Evolutionary conservation across 2,797 vertebrate genomes (phyloP).

Genomic region (Peromyscus melanophrys): DNA sequence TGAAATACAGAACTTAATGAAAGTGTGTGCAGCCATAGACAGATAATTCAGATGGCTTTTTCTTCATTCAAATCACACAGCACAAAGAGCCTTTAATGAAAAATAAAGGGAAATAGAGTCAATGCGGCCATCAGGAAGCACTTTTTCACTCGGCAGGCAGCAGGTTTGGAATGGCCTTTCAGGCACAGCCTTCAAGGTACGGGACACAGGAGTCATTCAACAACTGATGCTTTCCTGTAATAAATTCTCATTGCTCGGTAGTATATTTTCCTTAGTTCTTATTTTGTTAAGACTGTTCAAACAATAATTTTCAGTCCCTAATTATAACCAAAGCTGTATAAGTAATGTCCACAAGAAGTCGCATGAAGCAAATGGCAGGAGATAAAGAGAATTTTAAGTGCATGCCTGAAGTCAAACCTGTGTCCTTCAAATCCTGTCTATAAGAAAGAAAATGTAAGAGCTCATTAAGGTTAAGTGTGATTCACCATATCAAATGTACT

Average conservation of each 20-base stretch:
- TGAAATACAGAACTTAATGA: not conserved
- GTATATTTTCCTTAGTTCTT: not conserved
- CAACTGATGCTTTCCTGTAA: constrained; percentile 12
- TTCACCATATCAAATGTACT: not conserved
- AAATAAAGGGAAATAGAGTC: constrained; percentile 67
- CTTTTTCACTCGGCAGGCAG: constrained; percentile 62
- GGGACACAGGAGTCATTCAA: constrained; percentile 53
- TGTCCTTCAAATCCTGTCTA: not conserved
- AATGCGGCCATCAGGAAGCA: constrained; percentile 30
- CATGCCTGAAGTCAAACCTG: not conserved
- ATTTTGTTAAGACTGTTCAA: constrained; percentile 5
- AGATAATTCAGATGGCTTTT: not conserved
- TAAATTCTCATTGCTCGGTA: constrained; percentile 28
- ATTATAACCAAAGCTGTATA: constrained; percentile 62
- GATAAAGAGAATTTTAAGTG: not conserved
- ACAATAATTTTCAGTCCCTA: not conserved
- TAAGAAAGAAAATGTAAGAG: not conserved
- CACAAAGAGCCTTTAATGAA: constrained; percentile 67
- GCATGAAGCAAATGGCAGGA: not conserved
- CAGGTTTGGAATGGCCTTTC: constrained; percentile 46
- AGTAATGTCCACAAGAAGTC: not conserved
- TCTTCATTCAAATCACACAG: constrained; percentile 14
- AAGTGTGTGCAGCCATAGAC: not conserved
- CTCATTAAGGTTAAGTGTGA: not conserved
- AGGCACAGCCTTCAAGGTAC: constrained; percentile 45